Percentiles rank a stretch among this genome's conserved stretches.
These are phyloP conservation scores for Pyrrhia umbra DNA, from an alignment of 2,888 invertebrate species.

Conservation along the genomic window DNA sequence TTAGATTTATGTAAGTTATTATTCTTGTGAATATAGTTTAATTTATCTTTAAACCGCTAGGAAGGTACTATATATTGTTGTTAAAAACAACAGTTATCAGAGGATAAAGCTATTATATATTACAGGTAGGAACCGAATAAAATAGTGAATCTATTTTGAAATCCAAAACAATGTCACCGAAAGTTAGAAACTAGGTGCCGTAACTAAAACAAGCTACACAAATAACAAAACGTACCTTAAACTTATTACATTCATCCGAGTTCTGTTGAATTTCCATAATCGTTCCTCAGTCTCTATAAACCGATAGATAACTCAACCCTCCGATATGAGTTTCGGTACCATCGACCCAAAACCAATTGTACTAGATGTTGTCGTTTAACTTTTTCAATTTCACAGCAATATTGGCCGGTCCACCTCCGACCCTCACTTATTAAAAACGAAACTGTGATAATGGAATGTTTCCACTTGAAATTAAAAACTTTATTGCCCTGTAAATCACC, in stretches of 20 bases:
- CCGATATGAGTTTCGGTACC: slow-evolving; percentile 65
- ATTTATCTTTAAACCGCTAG: too few relatives aligned
- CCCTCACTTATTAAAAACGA: slow-evolving; percentile 78
- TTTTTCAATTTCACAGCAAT: slow-evolving; percentile 80
- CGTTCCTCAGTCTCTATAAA: slow-evolving; percentile 60
- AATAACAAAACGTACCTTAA: slow-evolving; percentile 37
- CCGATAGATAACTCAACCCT: slow-evolving; percentile 57
- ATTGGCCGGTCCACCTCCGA: slow-evolving; percentile 73
- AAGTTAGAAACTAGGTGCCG: slow-evolving; percentile 15
- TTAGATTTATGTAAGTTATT: too few relatives aligned
- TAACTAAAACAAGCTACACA: slow-evolving; percentile 17
- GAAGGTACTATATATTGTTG: too few relatives aligned
- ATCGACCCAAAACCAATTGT: slow-evolving; percentile 70
- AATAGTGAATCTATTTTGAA: neutral
- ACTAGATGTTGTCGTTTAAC: slow-evolving; percentile 76
- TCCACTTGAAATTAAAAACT: slow-evolving; percentile 79
- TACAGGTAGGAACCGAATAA: neutral
- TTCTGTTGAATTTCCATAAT: slow-evolving; percentile 63
- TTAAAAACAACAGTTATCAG: too few relatives aligned
- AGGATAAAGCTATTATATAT: too few relatives aligned
- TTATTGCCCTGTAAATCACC: slow-evolving; percentile 78
- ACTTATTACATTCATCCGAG: slow-evolving; percentile 56
- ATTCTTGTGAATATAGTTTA: too few relatives aligned
- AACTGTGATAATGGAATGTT: slow-evolving; percentile 78
- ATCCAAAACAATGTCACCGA: slow-evolving; percentile 24